Conservation (phyloP, 2,888 invertebrate species). For the Xanthia togata region DNA sequence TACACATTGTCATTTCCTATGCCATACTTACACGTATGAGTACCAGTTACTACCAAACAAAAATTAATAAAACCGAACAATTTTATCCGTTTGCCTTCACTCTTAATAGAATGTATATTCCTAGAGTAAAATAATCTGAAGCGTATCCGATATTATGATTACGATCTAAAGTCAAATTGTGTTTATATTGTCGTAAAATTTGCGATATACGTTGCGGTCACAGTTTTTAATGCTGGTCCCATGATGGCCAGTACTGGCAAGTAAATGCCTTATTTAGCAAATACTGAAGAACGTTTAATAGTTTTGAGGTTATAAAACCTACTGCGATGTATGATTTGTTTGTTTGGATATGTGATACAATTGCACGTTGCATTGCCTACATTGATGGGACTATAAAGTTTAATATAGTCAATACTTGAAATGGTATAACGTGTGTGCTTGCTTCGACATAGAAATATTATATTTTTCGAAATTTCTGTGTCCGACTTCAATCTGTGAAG, state of each 20-base stretch:
- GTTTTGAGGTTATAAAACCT: slow-evolving; percentile 47
- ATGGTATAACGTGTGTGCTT: too few species aligned
- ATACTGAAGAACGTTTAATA: slow-evolving; percentile 35
- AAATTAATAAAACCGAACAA: slow-evolving; percentile 13
- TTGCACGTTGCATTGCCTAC: not conserved
- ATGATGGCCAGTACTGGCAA: slow-evolving; percentile 14
- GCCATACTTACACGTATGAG: not conserved
- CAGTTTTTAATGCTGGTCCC: slow-evolving; percentile 52
- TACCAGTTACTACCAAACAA: not conserved
- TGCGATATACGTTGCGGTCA: slow-evolving; percentile 41
- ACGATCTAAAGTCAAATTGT: slow-evolving; percentile 54
- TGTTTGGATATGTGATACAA: slow-evolving; percentile 15
- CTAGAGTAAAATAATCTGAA: slow-evolving; percentile 39
- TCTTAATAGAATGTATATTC: slow-evolving; percentile 42
- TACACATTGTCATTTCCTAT: not conserved
- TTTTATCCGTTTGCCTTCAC: slow-evolving; percentile 18
- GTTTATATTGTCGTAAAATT: slow-evolving; percentile 67
- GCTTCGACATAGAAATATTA: too few species aligned
- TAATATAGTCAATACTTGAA: not conserved
- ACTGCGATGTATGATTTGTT: slow-evolving; percentile 26
- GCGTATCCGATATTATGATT: slow-evolving; percentile 61
- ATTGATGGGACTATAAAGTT: not conserved
- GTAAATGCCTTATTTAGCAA: slow-evolving; percentile 54
- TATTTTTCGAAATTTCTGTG: not conserved
- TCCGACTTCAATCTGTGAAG: not conserved